phyloP scores from a whole-genome alignment of 1,140 invertebrate species.

The Magallana gigas region DNA sequence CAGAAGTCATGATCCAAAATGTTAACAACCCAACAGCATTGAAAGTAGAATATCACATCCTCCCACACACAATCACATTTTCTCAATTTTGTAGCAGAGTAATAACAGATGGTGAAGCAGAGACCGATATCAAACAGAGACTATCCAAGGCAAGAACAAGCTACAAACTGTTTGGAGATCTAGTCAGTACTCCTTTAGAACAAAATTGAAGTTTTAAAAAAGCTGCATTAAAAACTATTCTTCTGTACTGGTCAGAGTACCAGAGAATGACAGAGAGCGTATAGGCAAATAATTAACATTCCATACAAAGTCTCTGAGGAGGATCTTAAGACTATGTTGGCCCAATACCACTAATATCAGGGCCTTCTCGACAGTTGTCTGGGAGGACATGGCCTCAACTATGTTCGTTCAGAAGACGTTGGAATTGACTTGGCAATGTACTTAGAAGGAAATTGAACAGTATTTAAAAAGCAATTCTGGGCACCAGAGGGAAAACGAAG shows the following conservation, averaged over 20 bases:
- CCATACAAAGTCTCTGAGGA: too few species aligned
- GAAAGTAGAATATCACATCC: neutral
- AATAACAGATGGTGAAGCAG: slow-evolving; percentile 9
- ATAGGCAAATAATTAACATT: too few species aligned
- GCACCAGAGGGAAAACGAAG: too few species aligned
- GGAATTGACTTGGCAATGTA: too few species aligned
- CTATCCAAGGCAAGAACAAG: slow-evolving; percentile 5
- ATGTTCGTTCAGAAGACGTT: too few species aligned
- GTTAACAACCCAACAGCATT: neutral
- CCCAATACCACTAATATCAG: neutral
- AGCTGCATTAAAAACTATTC: slow-evolving; percentile 9
- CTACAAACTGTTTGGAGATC: slow-evolving; percentile 27
- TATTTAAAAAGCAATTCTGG: too few species aligned
- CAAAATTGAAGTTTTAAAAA: slow-evolving; percentile 21
- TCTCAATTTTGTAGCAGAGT: neutral
- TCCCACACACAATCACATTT: neutral
- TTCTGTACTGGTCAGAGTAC: slow-evolving; percentile 37
- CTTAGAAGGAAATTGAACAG: too few species aligned
- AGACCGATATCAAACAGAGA: slow-evolving; percentile 43
- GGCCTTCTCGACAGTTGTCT: slow-evolving; percentile 33
- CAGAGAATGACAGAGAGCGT: neutral
- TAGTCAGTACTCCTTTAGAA: slow-evolving; percentile 24
- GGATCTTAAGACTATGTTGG: too few species aligned
- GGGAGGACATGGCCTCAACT: neutral
- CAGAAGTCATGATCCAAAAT: slow-evolving; percentile 25